Percentiles rank a stretch among this genome's conserved stretches.
These are phyloP conservation scores for Heliconius himera DNA, from an alignment of 1,140 invertebrate genomes.

Conservation along the genomic window DNA sequence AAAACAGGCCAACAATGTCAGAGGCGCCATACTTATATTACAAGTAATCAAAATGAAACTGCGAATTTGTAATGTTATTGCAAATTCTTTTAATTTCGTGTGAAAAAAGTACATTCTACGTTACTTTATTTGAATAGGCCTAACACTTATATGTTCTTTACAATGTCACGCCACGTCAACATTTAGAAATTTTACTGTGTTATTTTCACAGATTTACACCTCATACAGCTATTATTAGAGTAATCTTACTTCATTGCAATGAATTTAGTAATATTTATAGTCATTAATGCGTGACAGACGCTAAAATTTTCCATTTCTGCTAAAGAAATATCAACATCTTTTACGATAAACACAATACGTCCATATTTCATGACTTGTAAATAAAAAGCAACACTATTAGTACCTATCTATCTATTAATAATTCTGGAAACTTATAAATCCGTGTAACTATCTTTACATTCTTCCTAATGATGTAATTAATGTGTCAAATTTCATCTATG, in stretches of 20 bases:
- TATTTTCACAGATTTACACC: constrained; percentile 79
- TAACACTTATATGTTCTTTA: constrained; percentile 53
- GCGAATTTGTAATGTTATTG: constrained; percentile 66
- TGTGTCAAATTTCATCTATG: constrained; percentile 9
- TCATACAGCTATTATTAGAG: constrained; percentile 78
- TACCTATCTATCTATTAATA: not conserved
- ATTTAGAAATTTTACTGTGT: constrained; percentile 76
- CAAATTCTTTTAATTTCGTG: constrained; percentile 36
- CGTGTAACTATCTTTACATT: not conserved
- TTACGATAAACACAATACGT: constrained; percentile 46
- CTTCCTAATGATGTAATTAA: constrained; percentile 21
- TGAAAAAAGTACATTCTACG: constrained; percentile 29
- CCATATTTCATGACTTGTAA: constrained; percentile 20
- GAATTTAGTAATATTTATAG: constrained; percentile 53
- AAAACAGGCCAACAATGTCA: constrained; percentile 80
- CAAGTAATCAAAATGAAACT: constrained; percentile 78
- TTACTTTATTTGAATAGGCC: constrained; percentile 44
- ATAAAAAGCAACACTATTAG: constrained; percentile 1
- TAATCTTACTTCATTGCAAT: constrained; percentile 65
- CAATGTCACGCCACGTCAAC: constrained; percentile 80
- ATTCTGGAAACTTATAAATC: not conserved
- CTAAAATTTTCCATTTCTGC: constrained; percentile 34
- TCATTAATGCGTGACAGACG: constrained; percentile 51
- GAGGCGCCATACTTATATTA: constrained; percentile 79
- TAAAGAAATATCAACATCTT: constrained; percentile 16